These are phyloP conservation scores for Ceratosolen solmsi DNA, from an alignment of 1,140 invertebrate genomes.

Conservation along the genomic window DNA sequence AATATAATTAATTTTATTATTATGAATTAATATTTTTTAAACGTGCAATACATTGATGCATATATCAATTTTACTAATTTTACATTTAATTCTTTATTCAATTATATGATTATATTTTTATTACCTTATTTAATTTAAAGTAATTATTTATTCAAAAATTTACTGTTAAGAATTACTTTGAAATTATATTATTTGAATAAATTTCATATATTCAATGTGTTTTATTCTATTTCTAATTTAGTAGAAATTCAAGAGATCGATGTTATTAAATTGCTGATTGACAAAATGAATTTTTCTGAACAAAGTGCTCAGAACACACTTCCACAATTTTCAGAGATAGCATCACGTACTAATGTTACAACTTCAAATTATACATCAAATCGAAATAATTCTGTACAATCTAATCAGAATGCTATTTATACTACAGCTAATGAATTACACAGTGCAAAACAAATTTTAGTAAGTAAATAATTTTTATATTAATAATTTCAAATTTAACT, in stretches of 20 bases:
- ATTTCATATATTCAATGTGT: too few relatives aligned
- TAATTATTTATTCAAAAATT: too few relatives aligned
- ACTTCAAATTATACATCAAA: constrained; percentile 57
- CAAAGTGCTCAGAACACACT: constrained; percentile 61
- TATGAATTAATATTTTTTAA: neutral
- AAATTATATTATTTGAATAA: too few relatives aligned
- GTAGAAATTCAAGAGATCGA: neutral
- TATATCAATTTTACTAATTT: neutral
- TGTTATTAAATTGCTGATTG: neutral
- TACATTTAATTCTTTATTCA: neutral
- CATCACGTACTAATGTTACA: constrained; percentile 57
- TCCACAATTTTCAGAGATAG: constrained; percentile 68
- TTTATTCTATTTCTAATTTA: constrained; percentile 19
- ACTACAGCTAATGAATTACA: constrained; percentile 60
- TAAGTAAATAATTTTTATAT: constrained; percentile 50
- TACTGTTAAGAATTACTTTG: too few relatives aligned
- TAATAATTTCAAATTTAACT: too few relatives aligned
- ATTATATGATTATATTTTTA: neutral
- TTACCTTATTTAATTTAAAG: too few relatives aligned
- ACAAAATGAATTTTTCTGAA: constrained; percentile 67
- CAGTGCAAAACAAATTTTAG: constrained; percentile 63
- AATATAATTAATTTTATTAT: neutral
- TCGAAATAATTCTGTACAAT: constrained; percentile 56
- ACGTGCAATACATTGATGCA: too few relatives aligned
- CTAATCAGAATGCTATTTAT: constrained; percentile 60